Evolutionary conservation across 2,113 vertebrate genomes (phyloP).

Genomic region (Brachypodius melanocephalos): DNA sequence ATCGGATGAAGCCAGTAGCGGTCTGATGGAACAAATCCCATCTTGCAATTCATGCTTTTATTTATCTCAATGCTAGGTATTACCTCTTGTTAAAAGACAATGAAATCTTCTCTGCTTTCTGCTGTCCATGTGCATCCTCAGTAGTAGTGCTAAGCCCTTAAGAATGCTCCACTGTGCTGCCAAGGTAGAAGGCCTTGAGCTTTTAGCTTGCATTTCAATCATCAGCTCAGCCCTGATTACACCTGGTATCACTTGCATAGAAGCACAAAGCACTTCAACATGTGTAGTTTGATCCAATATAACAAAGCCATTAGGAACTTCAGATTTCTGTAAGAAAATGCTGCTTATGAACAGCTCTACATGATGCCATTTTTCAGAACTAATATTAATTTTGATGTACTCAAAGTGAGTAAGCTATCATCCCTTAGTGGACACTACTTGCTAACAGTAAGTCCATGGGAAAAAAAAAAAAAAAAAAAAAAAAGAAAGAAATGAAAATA

Average conservation of each 20-base stretch:
- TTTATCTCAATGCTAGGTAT: background rate
- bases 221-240: background rate
- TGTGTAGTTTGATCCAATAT: background rate
- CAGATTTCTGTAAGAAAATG: background rate
- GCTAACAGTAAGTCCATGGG: background rate
- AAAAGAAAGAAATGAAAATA: background rate
- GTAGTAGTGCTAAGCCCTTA: background rate
- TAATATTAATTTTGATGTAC: background rate
- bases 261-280: background rate
- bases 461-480: background rate
- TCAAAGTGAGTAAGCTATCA: background rate
- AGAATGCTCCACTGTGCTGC: background rate
- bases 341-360: background rate
- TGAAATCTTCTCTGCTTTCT: background rate
- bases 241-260: background rate
- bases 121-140: background rate
- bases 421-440: background rate
- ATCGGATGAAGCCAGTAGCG: rapidly evolving
- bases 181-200: background rate
- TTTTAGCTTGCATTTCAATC: background rate
- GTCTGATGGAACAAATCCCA: background rate
- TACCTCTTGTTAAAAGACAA: background rate
- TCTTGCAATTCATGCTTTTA: background rate
- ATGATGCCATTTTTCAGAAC: background rate
- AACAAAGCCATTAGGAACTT: background rate